Evolutionary conservation across 2,888 invertebrate species (phyloP).

Genomic region (Drymonia ruficornis): DNA sequence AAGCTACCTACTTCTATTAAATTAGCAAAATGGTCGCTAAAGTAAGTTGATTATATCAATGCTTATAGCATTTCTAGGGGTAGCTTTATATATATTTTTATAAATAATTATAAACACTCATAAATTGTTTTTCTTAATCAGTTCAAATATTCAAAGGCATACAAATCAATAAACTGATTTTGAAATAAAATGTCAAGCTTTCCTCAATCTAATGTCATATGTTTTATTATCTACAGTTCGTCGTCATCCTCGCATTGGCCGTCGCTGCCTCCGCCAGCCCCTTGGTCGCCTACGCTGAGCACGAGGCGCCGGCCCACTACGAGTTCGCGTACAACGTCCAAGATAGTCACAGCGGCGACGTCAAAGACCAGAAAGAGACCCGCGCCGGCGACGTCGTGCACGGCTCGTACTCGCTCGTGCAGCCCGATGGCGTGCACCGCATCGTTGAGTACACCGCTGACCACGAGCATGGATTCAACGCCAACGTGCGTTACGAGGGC

Average conservation of each 20-base stretch:
- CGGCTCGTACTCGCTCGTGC: slow-evolving; percentile 72
- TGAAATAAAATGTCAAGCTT: no score
- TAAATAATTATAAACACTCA: no score
- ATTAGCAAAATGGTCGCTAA: slow-evolving; percentile 4
- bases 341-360: slow-evolving; percentile 68
- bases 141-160: no score
- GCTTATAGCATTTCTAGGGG: no score
- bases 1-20: neutral
- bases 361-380: slow-evolving; percentile 71
- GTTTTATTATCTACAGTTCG: slow-evolving; percentile 39
- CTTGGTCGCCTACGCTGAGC: slow-evolving; percentile 56
- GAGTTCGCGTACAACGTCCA: slow-evolving; percentile 71
- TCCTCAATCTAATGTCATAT: neutral
- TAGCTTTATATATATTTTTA: no score
- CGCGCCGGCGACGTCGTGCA: slow-evolving; percentile 69
- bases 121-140: no score
- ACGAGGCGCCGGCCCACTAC: slow-evolving; percentile 65
- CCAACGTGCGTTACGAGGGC: slow-evolving; percentile 71
- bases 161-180: no score
- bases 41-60: neutral
- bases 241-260: slow-evolving; percentile 46
- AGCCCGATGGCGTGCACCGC: slow-evolving; percentile 71
- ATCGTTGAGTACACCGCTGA: slow-evolving; percentile 73
- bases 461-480: slow-evolving; percentile 71
- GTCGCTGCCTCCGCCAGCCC: slow-evolving; percentile 51